Evolutionary conservation across 2,113 vertebrate genomes (phyloP).

Genomic region (Hipposideros armiger): DNA sequence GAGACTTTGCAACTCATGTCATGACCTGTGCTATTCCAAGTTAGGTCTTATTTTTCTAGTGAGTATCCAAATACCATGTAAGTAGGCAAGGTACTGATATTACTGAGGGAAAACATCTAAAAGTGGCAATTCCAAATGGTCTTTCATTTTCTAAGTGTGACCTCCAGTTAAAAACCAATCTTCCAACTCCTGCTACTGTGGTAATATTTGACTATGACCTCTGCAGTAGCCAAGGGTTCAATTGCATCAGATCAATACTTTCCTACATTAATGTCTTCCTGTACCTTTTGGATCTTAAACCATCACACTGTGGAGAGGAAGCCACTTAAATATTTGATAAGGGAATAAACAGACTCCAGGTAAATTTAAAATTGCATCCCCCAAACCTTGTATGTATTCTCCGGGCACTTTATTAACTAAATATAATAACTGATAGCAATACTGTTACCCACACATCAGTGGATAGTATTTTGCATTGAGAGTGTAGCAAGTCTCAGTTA

Average conservation of each 20-base stretch:
- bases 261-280: conserved; percentile 69
- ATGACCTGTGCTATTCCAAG: neutral
- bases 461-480: conserved; percentile 49
- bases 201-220: conserved; percentile 24
- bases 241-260: conserved; percentile 63
- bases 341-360: conserved; percentile 73
- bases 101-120: conserved; percentile 22
- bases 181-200: neutral
- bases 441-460: conserved; percentile 20
- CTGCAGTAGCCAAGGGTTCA: conserved; percentile 11
- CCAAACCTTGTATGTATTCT: conserved; percentile 43
- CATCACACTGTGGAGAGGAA: conserved; percentile 64
- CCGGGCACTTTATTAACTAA: conserved; percentile 32
- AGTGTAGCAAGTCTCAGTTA: conserved; percentile 47
- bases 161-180: conserved; percentile 16
- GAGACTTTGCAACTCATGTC: neutral
- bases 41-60: conserved; percentile 25
- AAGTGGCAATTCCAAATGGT: neutral
- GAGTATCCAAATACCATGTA: conserved; percentile 9
- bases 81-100: neutral
- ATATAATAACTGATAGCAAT: conserved; percentile 40
- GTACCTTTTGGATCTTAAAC: conserved; percentile 65
- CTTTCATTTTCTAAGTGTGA: conserved; percentile 59
- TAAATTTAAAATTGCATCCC: conserved; percentile 73
- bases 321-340: conserved; percentile 84